These are phyloP conservation scores for Fistularia tabacaria DNA, from an alignment of 2,797 vertebrate genomes.

Conservation along the genomic window DNA sequence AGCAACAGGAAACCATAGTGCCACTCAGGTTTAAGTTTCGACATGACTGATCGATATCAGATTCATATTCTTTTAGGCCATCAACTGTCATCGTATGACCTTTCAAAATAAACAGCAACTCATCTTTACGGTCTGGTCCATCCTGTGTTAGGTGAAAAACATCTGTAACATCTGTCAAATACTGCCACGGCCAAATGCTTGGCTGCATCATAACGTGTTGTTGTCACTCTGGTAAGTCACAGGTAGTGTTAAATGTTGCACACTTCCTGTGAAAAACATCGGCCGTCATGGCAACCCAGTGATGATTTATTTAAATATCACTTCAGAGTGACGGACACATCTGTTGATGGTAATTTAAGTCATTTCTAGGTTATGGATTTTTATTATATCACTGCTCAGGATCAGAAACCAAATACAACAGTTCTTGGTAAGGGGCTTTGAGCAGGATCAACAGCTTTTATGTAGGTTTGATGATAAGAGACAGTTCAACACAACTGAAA, in stretches of 20 bases:
- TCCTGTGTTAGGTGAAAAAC: background rate
- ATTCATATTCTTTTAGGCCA: conserved; percentile 15
- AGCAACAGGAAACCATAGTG: no score
- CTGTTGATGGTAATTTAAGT: conserved; percentile 11
- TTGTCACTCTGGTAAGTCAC: conserved; percentile 3
- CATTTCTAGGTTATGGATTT: conserved; percentile 7
- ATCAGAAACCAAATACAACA: no score
- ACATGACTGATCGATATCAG: conserved; percentile 4
- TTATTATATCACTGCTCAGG: background rate
- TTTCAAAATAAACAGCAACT: conserved; percentile 13
- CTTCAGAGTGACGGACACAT: conserved; percentile 7
- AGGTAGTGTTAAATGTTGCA: conserved; percentile 48
- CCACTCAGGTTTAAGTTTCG: background rate
- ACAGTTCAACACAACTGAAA: no score
- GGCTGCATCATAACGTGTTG: background rate
- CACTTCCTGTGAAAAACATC: conserved; percentile 50
- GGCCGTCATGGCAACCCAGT: conserved; percentile 39
- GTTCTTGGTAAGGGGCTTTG: no score
- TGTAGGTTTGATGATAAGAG: no score
- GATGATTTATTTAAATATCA: conserved; percentile 21
- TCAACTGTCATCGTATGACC: conserved; percentile 12
- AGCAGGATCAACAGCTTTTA: no score
- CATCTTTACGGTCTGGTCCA: background rate
- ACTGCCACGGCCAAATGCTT: no score
- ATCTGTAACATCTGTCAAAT: background rate